Percentiles rank a stretch among this genome's conserved stretches.
Evolutionary conservation across 37 sponge, comb jelly and placozoan genomes (phyloP).

Genomic region (Ephydatia muelleri): DNA sequence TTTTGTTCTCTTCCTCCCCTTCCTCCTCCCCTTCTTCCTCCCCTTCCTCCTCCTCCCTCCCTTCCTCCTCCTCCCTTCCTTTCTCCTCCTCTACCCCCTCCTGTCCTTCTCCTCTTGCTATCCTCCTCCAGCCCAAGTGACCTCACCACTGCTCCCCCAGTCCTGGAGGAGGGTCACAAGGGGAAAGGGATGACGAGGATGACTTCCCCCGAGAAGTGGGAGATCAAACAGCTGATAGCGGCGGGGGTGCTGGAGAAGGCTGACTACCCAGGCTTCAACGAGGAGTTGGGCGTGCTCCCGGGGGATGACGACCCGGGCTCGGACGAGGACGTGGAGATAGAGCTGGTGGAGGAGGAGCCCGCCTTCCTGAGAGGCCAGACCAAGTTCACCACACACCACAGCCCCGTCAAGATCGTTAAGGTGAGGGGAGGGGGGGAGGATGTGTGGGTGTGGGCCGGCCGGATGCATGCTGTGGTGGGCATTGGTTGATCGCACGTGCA

Average conservation of each 20-base stretch:
- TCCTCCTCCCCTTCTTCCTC: background rate
- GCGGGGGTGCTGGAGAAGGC: constrained; percentile 92
- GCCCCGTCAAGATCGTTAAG: constrained; percentile 95
- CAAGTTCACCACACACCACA: constrained; percentile 69
- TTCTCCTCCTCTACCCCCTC: background rate
- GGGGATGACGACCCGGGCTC: constrained; percentile 69
- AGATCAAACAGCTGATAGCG: constrained; percentile 95
- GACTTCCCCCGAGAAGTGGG: constrained; percentile 99
- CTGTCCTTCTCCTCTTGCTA: background rate
- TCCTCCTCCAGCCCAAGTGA: constrained; percentile 4
- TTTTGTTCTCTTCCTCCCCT: background rate
- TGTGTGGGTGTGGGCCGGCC: too few species aligned
- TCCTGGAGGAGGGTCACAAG: too few species aligned
- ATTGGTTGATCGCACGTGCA: background rate
- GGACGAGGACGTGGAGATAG: constrained; percentile 89
- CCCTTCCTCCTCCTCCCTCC: constrained; percentile 2
- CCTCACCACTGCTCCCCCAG: constrained; percentile 5
- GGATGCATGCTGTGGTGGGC: background rate
- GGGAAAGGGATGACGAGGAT: constrained; percentile 55
- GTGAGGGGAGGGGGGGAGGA: constrained; percentile 41
- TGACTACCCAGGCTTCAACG: constrained; percentile 93
- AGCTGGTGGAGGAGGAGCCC: constrained; percentile 93
- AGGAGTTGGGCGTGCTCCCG: constrained; percentile 84
- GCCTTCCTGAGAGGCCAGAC: constrained; percentile 92
- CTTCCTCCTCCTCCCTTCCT: background rate